Conservation (phyloP, 2,888 invertebrate species). For the Panzeria rudis region DNA sequence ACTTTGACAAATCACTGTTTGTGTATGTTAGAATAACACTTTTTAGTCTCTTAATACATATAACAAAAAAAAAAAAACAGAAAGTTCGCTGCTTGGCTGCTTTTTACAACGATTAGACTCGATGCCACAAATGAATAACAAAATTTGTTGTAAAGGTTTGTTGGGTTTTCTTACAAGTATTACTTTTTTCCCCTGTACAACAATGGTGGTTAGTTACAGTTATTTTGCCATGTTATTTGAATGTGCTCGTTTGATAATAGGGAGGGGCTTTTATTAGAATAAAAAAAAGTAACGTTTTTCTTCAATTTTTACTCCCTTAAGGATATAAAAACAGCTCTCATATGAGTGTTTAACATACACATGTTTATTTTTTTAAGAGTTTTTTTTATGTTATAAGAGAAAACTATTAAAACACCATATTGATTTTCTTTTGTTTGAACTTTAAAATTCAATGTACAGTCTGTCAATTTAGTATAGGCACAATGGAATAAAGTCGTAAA, state of each 20-base stretch:
- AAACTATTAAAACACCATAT: conserved; percentile 7
- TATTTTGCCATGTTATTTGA: conserved; percentile 28
- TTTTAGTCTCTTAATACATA: conserved; percentile 14
- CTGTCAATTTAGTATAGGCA: background rate
- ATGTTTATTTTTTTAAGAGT: conserved; percentile 35
- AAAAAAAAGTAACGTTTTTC: conserved; percentile 15
- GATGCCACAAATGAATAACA: conserved; percentile 41
- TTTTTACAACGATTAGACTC: conserved; percentile 29
- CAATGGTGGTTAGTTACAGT: conserved; percentile 61
- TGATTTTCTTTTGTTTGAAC: conserved; percentile 9
- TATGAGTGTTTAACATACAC: conserved; percentile 60
- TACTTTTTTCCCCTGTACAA: conserved; percentile 10
- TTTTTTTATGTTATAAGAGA: background rate
- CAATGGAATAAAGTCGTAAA: too few relatives aligned
- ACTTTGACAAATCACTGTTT: conserved; percentile 69
- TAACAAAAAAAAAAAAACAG: conserved; percentile 3
- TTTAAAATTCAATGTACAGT: conserved; percentile 12
- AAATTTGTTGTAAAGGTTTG: conserved; percentile 51
- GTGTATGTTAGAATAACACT: conserved; percentile 59
- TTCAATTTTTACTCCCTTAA: conserved; percentile 59
- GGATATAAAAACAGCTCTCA: conserved; percentile 55
- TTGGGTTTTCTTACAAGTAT: background rate
- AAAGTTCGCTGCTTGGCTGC: background rate
- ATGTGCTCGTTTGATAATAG: conserved; percentile 8
- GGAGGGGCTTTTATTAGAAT: conserved; percentile 49